Conservation (phyloP, 1,140 invertebrate genomes). For the Lasioglossum albipes region DNA sequence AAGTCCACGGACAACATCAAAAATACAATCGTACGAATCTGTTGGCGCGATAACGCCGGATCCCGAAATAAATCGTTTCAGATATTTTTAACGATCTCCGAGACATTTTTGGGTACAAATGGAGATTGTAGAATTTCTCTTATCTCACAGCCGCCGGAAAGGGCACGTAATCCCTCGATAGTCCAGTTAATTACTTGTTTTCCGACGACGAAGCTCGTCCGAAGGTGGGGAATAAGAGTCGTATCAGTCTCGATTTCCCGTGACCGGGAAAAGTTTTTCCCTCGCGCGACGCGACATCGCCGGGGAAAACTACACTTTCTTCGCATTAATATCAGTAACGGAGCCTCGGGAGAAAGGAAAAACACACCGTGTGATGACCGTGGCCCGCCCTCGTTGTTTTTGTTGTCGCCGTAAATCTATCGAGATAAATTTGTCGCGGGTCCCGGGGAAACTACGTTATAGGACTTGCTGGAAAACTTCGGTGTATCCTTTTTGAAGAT, state of each 20-base stretch:
- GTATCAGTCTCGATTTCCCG: conserved; percentile 56
- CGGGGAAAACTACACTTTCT: conserved; percentile 37
- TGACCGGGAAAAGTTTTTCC: conserved; percentile 47
- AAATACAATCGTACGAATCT: conserved; percentile 52
- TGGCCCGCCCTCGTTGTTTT: background rate
- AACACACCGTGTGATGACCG: background rate
- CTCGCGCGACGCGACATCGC: background rate
- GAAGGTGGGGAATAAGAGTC: conserved; percentile 46
- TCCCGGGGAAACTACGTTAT: background rate
- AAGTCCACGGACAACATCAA: conserved; percentile 24
- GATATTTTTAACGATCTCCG: too few species aligned
- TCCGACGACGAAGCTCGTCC: conserved; percentile 38
- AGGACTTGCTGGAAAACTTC: conserved; percentile 2
- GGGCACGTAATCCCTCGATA: too few species aligned
- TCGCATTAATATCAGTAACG: conserved; percentile 51
- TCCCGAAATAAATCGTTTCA: background rate
- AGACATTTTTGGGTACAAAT: too few species aligned
- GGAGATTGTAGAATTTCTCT: too few species aligned
- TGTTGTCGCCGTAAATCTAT: conserved; percentile 32
- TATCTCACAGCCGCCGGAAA: too few species aligned
- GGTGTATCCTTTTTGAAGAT: background rate
- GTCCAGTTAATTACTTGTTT: background rate
- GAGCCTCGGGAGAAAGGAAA: conserved; percentile 22
- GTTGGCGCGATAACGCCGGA: conserved; percentile 37
- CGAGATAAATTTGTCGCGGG: conserved; percentile 34